Evolutionary conservation across 2,888 invertebrate genomes (phyloP).

Genomic region (Drosophila paranaensis): DNA sequence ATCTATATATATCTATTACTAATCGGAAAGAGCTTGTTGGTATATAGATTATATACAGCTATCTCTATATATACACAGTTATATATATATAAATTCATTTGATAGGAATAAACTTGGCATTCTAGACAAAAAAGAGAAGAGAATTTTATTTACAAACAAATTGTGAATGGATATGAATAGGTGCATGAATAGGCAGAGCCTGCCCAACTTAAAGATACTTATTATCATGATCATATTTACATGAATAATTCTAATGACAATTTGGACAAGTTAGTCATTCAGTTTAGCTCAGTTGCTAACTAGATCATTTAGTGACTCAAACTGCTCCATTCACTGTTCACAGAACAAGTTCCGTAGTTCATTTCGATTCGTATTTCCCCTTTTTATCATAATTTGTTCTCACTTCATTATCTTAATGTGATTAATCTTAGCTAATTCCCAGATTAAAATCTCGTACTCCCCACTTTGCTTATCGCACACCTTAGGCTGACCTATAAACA

Average conservation of each 20-base stretch:
- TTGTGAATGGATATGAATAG: background rate
- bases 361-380: too few relatives aligned
- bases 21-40: constrained; percentile 5
- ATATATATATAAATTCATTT: background rate
- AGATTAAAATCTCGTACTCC: background rate
- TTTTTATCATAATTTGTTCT: background rate
- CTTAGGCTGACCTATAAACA: constrained; percentile 56
- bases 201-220: background rate
- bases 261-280: constrained; percentile 11
- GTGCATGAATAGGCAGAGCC: background rate
- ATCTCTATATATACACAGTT: background rate
- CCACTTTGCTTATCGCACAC: background rate
- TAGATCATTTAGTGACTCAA: background rate
- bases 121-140: constrained; percentile 27
- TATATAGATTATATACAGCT: constrained; percentile 1
- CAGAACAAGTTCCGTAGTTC: background rate
- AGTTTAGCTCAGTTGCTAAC: background rate
- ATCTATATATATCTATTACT: constrained; percentile 7
- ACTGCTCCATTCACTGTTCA: background rate
- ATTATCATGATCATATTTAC: background rate
- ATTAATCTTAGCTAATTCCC: background rate
- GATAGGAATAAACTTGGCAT: constrained; percentile 29
- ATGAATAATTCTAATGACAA: constrained; percentile 55
- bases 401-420: background rate
- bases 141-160: constrained; percentile 38